These are phyloP conservation scores for Synanthedon myopaeformis DNA, from an alignment of 2,888 invertebrate genomes.

Conservation along the genomic window DNA sequence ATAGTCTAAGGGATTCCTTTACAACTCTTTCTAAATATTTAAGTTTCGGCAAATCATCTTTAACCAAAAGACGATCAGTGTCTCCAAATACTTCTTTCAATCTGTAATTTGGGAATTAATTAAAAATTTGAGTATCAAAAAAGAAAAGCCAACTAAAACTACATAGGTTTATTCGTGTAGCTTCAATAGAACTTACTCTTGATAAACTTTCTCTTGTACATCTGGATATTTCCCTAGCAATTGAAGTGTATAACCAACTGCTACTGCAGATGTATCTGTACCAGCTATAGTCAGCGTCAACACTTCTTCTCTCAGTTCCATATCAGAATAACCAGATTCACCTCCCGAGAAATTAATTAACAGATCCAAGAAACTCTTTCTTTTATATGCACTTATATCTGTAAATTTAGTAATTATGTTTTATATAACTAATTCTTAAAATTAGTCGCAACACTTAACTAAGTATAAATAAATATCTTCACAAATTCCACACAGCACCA, in stretches of 20 bases:
- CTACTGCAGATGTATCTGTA: slow-evolving; percentile 61
- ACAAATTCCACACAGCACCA: too few relatives aligned
- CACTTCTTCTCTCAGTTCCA: slow-evolving; percentile 70
- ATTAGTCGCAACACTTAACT: not conserved
- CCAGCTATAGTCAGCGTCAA: slow-evolving; percentile 70
- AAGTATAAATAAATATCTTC: too few relatives aligned
- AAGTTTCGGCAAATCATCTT: slow-evolving; percentile 40
- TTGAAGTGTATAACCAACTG: slow-evolving; percentile 48
- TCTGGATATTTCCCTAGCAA: slow-evolving; percentile 56
- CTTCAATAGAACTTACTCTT: slow-evolving; percentile 40
- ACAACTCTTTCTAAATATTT: slow-evolving; percentile 50
- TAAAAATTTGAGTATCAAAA: not conserved
- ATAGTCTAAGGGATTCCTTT: slow-evolving; percentile 49
- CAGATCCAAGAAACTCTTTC: slow-evolving; percentile 66
- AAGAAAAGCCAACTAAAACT: not conserved
- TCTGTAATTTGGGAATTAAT: slow-evolving; percentile 18
- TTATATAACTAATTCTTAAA: not conserved
- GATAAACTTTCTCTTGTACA: slow-evolving; percentile 50
- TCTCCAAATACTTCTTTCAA: slow-evolving; percentile 42
- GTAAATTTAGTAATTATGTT: slow-evolving; percentile 5
- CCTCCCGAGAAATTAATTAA: slow-evolving; percentile 61
- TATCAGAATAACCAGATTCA: slow-evolving; percentile 58
- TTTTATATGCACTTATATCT: slow-evolving; percentile 41
- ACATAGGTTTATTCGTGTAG: not conserved
- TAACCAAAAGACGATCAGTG: slow-evolving; percentile 36